Percentiles rank a stretch among this genome's conserved stretches.
Conservation (phyloP, 2,797 vertebrate species). For the Sebastes minor region DNA sequence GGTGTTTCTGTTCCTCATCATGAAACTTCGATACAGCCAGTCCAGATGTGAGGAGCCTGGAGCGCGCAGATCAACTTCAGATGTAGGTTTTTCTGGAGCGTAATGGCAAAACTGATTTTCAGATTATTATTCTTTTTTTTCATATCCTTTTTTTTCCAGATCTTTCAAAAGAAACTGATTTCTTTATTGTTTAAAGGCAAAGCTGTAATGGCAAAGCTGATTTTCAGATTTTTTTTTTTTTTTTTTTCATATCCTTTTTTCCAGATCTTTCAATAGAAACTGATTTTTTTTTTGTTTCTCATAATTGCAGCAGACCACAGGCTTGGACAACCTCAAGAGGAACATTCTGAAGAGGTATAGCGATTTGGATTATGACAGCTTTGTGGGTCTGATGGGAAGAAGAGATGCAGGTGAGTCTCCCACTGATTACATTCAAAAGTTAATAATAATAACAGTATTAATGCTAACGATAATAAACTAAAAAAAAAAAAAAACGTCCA, state of each 20-base stretch:
- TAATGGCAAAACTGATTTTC: background rate
- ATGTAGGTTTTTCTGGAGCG: slow-evolving; percentile 62
- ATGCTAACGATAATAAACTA: background rate
- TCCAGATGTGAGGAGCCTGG: slow-evolving; percentile 84
- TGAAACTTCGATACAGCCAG: slow-evolving; percentile 79
- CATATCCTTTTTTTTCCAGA: too few relatives aligned
- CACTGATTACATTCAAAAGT: background rate
- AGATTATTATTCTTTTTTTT: too few relatives aligned
- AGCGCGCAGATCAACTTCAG: slow-evolving; percentile 64
- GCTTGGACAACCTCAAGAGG: slow-evolving; percentile 76
- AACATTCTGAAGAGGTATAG: slow-evolving; percentile 84
- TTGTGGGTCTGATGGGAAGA: slow-evolving; percentile 89
- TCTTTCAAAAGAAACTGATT: background rate
- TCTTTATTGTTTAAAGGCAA: too few relatives aligned
- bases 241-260: too few relatives aligned
- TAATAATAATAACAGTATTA: background rate
- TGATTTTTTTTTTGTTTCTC: background rate
- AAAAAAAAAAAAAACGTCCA: background rate
- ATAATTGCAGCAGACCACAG: slow-evolving; percentile 66
- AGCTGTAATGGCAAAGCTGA: background rate
- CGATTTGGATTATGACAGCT: slow-evolving; percentile 89
- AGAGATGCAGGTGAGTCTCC: slow-evolving; percentile 82
- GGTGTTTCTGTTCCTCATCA: slow-evolving; percentile 80
- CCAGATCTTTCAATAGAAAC: background rate
- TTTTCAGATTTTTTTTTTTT: background rate